Base-by-base conservation (phyloP, 2,888 invertebrate species). In the Hyposoter dolosus region DNA sequence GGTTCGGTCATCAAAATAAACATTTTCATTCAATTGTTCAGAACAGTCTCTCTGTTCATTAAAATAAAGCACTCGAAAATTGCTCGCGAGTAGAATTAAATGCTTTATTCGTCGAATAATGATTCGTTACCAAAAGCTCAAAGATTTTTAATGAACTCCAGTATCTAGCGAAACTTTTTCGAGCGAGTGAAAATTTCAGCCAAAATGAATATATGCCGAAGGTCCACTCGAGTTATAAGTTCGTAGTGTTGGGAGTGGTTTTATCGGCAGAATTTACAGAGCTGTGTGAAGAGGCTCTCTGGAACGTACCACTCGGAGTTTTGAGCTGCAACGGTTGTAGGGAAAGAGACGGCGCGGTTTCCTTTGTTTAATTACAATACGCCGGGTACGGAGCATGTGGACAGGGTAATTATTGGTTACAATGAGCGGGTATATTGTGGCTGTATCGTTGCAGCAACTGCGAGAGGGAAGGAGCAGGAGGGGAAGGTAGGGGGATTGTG, bases 321-420 rank as follows among this genome's bases (percentile, higher is more conserved):
- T 56, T 60, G 69, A 71, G 71, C 69, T 79, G 68, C 56, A 71
- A 86, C 81, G 84, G 84, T 75, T 85, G 81, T 83, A 60, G 83
- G 72, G 83, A 50, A 68, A 83, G 77, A 68, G 56, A 35, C 68
- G 83, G 76, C 85, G 85, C 83, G 86, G 86, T 82, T 88, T 88
- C 92, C 89, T 92, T 93, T 92, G 91, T 92, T 92, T 92, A 93
- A 92, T 92, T 92, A 92, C 91, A 92, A 92, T 92, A 90, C 91
- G 83, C 79, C 85, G 87, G 86, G 88, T 86, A 89, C 88, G 87
- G 88, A 89, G 89, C 88, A 83, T 87, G 87, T 91, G 90, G 92
- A 91, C 91, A 88, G 89, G 87, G 90, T 93, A 93, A 93, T 93
- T 92, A 92, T 91, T 92, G 90, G 92, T 92, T 92, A 91, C 91